These are phyloP conservation scores for Hippoglossus stenolepis DNA, from an alignment of 2,113 vertebrate species.

Conservation along the genomic window DNA sequence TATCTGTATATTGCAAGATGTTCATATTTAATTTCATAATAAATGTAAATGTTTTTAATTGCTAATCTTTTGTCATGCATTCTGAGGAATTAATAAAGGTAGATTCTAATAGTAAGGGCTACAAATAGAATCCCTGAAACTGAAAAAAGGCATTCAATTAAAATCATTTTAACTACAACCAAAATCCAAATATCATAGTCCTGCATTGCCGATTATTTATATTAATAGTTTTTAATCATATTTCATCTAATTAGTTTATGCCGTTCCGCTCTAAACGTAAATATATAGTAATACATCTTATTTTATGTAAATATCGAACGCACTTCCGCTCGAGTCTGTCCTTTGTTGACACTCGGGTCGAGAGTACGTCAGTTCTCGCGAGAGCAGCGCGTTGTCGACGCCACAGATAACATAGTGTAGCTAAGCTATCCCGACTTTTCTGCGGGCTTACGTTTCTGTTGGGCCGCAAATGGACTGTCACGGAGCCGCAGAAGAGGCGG, in stretches of 20 bases:
- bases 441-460: background rate
- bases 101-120: background rate
- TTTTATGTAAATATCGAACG: background rate
- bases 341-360: no score
- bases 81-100: background rate
- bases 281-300: background rate
- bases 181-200: no score
- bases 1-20: constrained; percentile 7
- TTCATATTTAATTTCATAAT: constrained; percentile 34
- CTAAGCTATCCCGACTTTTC: background rate
- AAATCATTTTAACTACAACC: background rate
- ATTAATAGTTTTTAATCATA: background rate
- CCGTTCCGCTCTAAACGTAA: background rate
- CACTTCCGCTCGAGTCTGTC: background rate
- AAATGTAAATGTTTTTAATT: constrained; percentile 2
- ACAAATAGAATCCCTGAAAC: background rate
- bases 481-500: constrained; percentile 72
- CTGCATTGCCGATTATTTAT: no score
- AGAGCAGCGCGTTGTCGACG: constrained; percentile 21
- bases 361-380: constrained; percentile 36
- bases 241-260: background rate
- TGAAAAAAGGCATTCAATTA: background rate
- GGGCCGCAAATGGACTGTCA: constrained; percentile 79
- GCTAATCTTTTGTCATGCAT: background rate
- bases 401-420: background rate